phyloP scores from a whole-genome alignment of 2,113 vertebrate species.

The Eudyptes chrysolophus region DNA sequence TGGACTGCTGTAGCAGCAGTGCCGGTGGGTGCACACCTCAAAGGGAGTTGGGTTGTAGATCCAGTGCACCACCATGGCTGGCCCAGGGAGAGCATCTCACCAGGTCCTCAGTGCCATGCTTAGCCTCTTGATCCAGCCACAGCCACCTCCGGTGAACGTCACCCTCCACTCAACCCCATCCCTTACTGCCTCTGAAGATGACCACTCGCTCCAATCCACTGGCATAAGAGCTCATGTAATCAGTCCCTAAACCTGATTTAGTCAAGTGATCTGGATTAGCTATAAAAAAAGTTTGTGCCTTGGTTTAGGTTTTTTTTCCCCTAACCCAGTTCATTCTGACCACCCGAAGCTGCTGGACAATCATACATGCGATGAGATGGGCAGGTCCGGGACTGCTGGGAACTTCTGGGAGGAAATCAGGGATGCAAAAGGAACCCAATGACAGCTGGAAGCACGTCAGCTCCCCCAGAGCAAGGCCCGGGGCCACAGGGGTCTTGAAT shows the following conservation, averaged over 20 bases:
- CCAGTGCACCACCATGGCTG: not conserved
- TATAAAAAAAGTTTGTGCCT: not conserved
- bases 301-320: not conserved
- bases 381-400: not conserved
- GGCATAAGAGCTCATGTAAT: not conserved
- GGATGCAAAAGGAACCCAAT: not conserved
- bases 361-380: not conserved
- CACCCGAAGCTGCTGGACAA: not conserved
- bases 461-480: not conserved
- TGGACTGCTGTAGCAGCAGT: fast-evolving
- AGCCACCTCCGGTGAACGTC: not conserved
- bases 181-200: not conserved
- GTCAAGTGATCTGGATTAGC: not conserved
- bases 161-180: not conserved
- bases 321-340: not conserved
- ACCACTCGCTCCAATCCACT: not conserved
- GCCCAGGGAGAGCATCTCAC: not conserved
- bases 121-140: not conserved
- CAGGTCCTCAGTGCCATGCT: fast-evolving
- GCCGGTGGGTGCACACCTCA: not conserved
- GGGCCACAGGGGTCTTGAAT: not conserved
- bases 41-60: not conserved
- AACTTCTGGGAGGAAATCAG: not conserved
- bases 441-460: not conserved
- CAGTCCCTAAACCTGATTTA: not conserved